Base-by-base conservation (phyloP, 2,113 vertebrate species). In the Oryzias curvinotus region DNA sequence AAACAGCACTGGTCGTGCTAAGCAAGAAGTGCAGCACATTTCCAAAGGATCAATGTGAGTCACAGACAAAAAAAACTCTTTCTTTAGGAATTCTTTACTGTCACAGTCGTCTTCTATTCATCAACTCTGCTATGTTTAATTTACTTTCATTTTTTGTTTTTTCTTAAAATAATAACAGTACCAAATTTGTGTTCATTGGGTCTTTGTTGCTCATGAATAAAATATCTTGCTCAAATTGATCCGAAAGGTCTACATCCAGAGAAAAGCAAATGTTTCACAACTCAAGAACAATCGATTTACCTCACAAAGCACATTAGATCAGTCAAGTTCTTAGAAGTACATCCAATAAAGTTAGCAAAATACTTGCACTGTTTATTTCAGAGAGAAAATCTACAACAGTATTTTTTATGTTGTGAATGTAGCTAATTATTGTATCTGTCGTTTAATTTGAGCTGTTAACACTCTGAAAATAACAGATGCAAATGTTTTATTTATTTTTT, bases 21-120 rank as follows among this genome's bases (percentile, higher is more conserved):
- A 88, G 82, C 83, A 75, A 86, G 62, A 86, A 67, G 76, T 78
- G 69, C 76, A 81, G 83, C 81, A 84, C 85, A 85, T 85, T 76
- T 71, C 75, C 65, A 58, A 63, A 77, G 77, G 73, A 81, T 83
- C 78, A 88, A 82, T 77, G 71, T 81, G 77, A 81, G 60, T 80
- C 64, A 79, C 71, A 65, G 25, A 79, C 71, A 65, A 23, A 45
- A 64, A 63, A 7, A 65, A 51, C 50, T 62, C 46, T 41, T 18
- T 57, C 52, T 41, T 17, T 59, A n/a, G 16, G 41, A 70, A 46
- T 42, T 14, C 26, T 69, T 67, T 68, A 48, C 3, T 36, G 26
- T 36, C 52, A 59, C 14, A 25, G 71, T 46, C 67, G 61, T 44
- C 15, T 16, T 52, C 14, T 48, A 17, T 10, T 10, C 36, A 12